Base-by-base conservation (phyloP, 2,113 vertebrate genomes). In the Ariopsis seemanni region DNA sequence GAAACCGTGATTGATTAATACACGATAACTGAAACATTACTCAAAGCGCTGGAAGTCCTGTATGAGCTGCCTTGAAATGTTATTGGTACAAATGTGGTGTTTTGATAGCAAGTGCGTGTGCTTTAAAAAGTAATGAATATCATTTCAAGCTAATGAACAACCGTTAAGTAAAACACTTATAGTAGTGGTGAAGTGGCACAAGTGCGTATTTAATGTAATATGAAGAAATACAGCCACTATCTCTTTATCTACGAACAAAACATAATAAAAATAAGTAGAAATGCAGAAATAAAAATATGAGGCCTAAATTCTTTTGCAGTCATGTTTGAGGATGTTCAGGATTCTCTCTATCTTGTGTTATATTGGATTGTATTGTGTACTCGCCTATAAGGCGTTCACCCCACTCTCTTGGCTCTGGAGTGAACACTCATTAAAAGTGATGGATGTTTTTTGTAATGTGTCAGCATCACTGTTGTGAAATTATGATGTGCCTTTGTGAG, bases 51-150 rank as follows among this genome's bases (percentile, higher is more conserved):
- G 58, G 34, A 62, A 22, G 79, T 82, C 30, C 79, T 82, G 25
- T 2, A 42, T 6, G 1, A 22, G 57, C 9, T 11, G 79, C 79
- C 57, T 62, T 82, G 9, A 14, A 62, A 62, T 62, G 79, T 12
- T 62, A 42, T 48, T 25, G 30, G 27, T 62, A 62, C 79, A 82
- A 15, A 20, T 18, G 79, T 17, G 58, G 34, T 22, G 48, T 30
- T 11, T 62, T 18, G 8, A 2, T 6, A 3, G 17, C 78, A 20
- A 58, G 18, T 14, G 53, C 30, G 20, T 55, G 27, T 60, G 30
- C 57, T 62, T 82, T 82, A 82, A 82, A 82, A 42, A 81, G 17
- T 81, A 58, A 81, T 81, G 57, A 62, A 62, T 52, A 62, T 62
- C 57, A 7, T 42, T 82, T 62, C 12, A 5, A 62, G 58, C 18